These are phyloP conservation scores for Hippocampus abdominalis DNA, from an alignment of 2,113 vertebrate genomes.

Conservation along the genomic window DNA sequence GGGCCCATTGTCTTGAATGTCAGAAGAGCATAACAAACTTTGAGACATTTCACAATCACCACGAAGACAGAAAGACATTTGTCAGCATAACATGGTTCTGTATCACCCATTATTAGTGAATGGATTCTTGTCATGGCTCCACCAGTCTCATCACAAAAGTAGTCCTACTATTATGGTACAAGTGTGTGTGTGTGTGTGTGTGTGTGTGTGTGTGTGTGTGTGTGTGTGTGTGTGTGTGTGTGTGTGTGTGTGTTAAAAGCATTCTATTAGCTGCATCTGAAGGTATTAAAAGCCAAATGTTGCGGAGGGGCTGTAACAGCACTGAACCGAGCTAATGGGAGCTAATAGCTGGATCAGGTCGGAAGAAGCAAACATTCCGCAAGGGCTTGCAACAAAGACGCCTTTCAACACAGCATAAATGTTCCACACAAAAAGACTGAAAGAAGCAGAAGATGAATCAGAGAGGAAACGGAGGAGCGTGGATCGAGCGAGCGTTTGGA, in stretches of 20 bases:
- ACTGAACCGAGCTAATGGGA: constrained; percentile 49
- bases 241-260: constrained; percentile 16
- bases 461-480: constrained; percentile 7
- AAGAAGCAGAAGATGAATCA: constrained; percentile 10
- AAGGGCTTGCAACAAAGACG: neutral
- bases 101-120: constrained; percentile 35
- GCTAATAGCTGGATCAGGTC: constrained; percentile 13
- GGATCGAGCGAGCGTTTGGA: constrained; percentile 24
- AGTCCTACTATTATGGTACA: neutral
- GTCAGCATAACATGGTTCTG: neutral
- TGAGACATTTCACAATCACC: neutral
- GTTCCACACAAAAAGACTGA: neutral
- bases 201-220: constrained; percentile 5
- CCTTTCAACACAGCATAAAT: neutral
- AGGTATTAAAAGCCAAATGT: constrained; percentile 45
- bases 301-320: constrained; percentile 33
- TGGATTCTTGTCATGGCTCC: constrained; percentile 15
- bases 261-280: constrained; percentile 47
- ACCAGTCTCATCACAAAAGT: constrained; percentile 13
- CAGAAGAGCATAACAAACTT: neutral
- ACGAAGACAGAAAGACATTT: neutral
- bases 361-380: constrained; percentile 1
- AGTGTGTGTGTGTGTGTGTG: neutral
- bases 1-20: neutral
- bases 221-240: constrained; percentile 10